Evolutionary conservation across 2,113 vertebrate species (phyloP).

Genomic region (Drymodes brunneopygia): DNA sequence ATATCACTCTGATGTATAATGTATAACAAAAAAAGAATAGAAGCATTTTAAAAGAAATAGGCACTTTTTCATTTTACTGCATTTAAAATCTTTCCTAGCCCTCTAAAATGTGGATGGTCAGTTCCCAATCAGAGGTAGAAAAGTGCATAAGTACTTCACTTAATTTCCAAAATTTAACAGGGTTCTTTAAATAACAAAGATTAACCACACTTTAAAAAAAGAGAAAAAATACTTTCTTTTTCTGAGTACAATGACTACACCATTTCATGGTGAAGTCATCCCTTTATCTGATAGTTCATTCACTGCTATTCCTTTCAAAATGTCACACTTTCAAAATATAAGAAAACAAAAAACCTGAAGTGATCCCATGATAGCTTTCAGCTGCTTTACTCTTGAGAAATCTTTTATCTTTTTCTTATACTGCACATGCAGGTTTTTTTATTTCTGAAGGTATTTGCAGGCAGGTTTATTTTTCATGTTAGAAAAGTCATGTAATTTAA

Average conservation of each 20-base stretch:
- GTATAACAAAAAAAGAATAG: constrained; percentile 62
- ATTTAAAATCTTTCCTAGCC: constrained; percentile 30
- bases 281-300: constrained; percentile 53
- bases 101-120: constrained; percentile 4
- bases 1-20: constrained; percentile 70
- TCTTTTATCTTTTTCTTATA: constrained; percentile 5
- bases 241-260: neutral
- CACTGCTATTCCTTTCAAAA: constrained; percentile 42
- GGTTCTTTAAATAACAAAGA: constrained; percentile 7
- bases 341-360: constrained; percentile 21
- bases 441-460: neutral
- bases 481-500: neutral
- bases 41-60: constrained; percentile 53
- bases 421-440: neutral
- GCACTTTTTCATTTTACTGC: neutral
- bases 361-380: neutral
- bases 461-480: neutral
- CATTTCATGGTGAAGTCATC: constrained; percentile 34
- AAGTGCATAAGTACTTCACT: neutral
- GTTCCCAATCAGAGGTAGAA: constrained; percentile 6
- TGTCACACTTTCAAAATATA: constrained; percentile 38
- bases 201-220: neutral
- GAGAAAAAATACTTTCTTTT: neutral
- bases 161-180: constrained; percentile 23
- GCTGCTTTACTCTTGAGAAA: neutral